Evolutionary conservation across 2,113 vertebrate genomes (phyloP).

Genomic region (Amia ocellicauda): DNA sequence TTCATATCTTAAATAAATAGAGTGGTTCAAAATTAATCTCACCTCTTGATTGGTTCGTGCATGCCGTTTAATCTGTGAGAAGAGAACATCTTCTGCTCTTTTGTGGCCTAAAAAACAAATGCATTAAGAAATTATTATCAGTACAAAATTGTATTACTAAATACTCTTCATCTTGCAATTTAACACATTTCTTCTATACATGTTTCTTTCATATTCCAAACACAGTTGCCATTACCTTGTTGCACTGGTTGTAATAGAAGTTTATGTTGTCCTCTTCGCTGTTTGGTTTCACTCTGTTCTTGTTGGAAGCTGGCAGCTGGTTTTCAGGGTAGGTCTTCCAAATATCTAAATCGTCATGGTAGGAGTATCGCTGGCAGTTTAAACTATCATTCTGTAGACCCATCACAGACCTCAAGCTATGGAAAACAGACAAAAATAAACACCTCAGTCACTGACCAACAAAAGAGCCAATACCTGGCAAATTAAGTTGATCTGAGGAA

Average conservation of each 20-base stretch:
- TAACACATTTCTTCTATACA: not conserved
- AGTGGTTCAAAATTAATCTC: constrained; percentile 23
- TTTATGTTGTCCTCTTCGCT: constrained; percentile 82
- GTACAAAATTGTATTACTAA: too few relatives aligned
- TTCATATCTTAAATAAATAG: not conserved
- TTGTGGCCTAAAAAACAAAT: constrained; percentile 66
- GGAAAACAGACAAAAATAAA: not conserved
- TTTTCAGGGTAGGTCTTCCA: constrained; percentile 85
- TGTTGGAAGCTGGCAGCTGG: constrained; percentile 67
- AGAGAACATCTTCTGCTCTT: constrained; percentile 78
- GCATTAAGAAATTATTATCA: too few relatives aligned
- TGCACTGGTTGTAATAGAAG: constrained; percentile 88
- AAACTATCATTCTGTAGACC: constrained; percentile 87
- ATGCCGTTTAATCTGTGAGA: constrained; percentile 59
- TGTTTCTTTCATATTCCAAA: not conserved
- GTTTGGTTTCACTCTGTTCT: constrained; percentile 79
- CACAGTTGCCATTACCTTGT: constrained; percentile 52
- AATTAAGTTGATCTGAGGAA: too few relatives aligned
- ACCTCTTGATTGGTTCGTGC: constrained; percentile 83
- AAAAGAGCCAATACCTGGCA: too few relatives aligned
- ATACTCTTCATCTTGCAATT: not conserved
- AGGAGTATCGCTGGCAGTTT: constrained; percentile 77
- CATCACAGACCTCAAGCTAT: constrained; percentile 78
- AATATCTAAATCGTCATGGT: constrained; percentile 76
- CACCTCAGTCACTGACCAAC: too few relatives aligned